Percentiles rank a stretch among this genome's conserved stretches.
phyloP scores from a whole-genome alignment of 2,888 invertebrate species.

The Trichogramma dendrolimi region DNA sequence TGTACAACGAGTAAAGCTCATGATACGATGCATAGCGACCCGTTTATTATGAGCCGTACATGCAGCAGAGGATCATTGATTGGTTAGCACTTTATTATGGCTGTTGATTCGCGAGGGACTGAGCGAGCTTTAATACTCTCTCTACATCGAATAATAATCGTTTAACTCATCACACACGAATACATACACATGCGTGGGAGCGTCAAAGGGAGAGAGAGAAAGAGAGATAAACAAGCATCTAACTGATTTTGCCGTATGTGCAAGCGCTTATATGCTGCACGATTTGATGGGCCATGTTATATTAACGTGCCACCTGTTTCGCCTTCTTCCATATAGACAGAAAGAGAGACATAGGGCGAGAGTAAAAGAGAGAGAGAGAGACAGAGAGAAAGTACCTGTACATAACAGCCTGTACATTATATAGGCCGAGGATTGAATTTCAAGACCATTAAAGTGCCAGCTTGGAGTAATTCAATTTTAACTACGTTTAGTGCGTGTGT shows the following conservation, averaged over 20 bases:
- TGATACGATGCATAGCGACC: not conserved
- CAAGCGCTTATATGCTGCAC: no score
- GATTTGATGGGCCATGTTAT: not conserved
- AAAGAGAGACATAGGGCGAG: no score
- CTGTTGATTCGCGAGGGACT: constrained; percentile 15
- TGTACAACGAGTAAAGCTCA: not conserved
- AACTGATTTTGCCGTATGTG: not conserved
- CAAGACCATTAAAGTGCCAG: constrained; percentile 23
- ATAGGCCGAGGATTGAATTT: constrained; percentile 27
- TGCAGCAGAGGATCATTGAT: constrained; percentile 17
- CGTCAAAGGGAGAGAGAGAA: no score
- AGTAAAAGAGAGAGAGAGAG: no score
- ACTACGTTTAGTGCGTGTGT: not conserved
- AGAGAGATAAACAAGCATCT: constrained; percentile 13
- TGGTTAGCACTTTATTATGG: constrained; percentile 20
- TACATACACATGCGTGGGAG: no score
- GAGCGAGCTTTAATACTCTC: no score
- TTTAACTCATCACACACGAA: not conserved
- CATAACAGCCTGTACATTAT: no score
- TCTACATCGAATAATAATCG: constrained; percentile 14
- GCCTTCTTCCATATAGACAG: constrained; percentile 14
- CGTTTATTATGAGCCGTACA: constrained; percentile 9
- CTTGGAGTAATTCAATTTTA: constrained; percentile 19
- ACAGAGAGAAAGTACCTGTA: no score
- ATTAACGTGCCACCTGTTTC: constrained; percentile 29